Conservation (phyloP, 2,797 vertebrate species). For the Odontamblyopus rebecca region DNA sequence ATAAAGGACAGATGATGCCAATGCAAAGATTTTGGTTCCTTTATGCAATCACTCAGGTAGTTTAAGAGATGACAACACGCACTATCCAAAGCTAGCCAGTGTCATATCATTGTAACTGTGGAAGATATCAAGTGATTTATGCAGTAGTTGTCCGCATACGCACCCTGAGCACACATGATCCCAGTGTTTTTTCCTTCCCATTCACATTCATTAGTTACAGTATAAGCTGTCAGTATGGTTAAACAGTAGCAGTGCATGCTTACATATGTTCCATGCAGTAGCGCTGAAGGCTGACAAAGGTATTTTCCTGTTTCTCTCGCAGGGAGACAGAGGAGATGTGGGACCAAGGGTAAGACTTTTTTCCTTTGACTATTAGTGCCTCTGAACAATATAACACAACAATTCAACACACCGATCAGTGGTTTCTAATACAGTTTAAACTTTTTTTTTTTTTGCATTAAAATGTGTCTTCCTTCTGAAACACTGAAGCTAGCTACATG, state of each 20-base stretch:
- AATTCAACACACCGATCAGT: neutral
- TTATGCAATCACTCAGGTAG: slow-evolving; percentile 44
- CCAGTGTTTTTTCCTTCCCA: slow-evolving; percentile 41
- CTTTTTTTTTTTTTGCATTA: no score
- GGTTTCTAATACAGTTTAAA: no score
- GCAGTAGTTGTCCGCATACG: slow-evolving; percentile 37
- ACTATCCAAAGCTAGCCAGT: slow-evolving; percentile 28
- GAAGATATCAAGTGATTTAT: slow-evolving; percentile 35
- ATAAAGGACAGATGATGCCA: slow-evolving; percentile 40
- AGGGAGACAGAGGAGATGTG: slow-evolving; percentile 91
- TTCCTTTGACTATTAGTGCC: neutral
- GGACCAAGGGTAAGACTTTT: slow-evolving; percentile 87
- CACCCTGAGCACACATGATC: slow-evolving; percentile 41
- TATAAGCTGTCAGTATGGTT: slow-evolving; percentile 33
- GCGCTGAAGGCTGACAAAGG: slow-evolving; percentile 51
- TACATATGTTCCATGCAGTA: slow-evolving; percentile 17
- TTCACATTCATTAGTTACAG: slow-evolving; percentile 25
- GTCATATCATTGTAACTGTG: slow-evolving; percentile 39
- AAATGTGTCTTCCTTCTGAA: no score
- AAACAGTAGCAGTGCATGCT: slow-evolving; percentile 22
- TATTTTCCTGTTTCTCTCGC: slow-evolving; percentile 60
- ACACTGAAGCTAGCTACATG: neutral
- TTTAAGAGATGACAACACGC: slow-evolving; percentile 31
- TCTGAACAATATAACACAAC: neutral
- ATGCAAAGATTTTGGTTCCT: slow-evolving; percentile 49